Evolutionary conservation across 2,797 vertebrate genomes (phyloP).

Genomic region (Toxotes lorentzi): DNA sequence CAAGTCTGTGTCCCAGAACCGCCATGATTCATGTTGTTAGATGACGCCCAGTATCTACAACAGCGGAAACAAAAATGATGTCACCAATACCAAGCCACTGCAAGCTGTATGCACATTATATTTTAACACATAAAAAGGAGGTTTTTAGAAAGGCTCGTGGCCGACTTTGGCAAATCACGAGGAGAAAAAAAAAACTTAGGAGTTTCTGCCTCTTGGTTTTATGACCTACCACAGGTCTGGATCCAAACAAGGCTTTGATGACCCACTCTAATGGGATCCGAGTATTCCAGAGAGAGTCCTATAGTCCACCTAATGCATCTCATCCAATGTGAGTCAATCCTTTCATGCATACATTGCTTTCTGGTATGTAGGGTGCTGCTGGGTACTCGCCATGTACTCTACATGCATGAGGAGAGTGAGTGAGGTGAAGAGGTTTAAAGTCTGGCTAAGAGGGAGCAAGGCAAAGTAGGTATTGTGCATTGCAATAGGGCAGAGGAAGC

Average conservation of each 20-base stretch:
- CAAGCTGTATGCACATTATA: too few species aligned
- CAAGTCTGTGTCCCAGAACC: too few species aligned
- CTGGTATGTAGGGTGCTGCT: not conserved
- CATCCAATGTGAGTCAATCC: not conserved
- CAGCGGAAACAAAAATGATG: too few species aligned
- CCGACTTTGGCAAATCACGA: not conserved
- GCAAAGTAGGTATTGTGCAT: not conserved
- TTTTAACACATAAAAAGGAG: too few species aligned
- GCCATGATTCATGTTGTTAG: too few species aligned
- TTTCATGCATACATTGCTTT: not conserved
- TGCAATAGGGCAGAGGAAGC: not conserved
- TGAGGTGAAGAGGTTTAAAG: constrained; percentile 17
- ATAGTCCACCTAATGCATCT: constrained; percentile 3
- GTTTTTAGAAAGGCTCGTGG: too few species aligned
- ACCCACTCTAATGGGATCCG: constrained; percentile 19
- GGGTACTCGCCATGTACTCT: not conserved
- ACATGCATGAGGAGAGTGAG: constrained; percentile 3
- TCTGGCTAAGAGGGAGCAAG: not conserved
- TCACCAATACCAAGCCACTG: too few species aligned
- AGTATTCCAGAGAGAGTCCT: constrained; percentile 14
- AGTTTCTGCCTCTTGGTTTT: not conserved
- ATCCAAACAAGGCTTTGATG: constrained; percentile 10
- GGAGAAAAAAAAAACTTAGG: too few species aligned
- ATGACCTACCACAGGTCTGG: not conserved
- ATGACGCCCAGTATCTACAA: too few species aligned